A percentile compares a stretch with the other conserved stretches of the same genome.
phyloP scores from a whole-genome alignment of 1,140 invertebrate species.

The Drosophila bipectinata region DNA sequence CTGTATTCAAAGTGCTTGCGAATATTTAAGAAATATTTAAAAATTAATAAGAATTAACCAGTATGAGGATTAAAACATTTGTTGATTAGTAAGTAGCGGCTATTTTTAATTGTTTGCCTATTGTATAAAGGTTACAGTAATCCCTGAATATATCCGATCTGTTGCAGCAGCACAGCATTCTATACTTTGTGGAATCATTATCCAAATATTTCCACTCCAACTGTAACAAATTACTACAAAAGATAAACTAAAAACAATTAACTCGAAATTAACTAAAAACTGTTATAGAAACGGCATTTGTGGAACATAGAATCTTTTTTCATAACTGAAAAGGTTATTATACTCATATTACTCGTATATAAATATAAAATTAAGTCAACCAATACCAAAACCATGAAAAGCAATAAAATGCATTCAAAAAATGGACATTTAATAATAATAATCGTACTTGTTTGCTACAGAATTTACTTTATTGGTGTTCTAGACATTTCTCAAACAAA shows the following conservation, averaged over 20 bases:
- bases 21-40: slow-evolving; percentile 76
- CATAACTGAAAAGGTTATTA: slow-evolving; percentile 34
- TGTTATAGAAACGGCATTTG: slow-evolving; percentile 57
- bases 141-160: slow-evolving; percentile 27
- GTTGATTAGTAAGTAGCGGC: slow-evolving; percentile 74
- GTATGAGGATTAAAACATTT: slow-evolving; percentile 45
- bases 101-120: slow-evolving; percentile 62
- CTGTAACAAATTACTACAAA: slow-evolving; percentile 62
- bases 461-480: slow-evolving; percentile 59
- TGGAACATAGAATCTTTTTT: slow-evolving; percentile 43
- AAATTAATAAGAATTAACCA: slow-evolving; percentile 34
- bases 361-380: slow-evolving; percentile 30
- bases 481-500: slow-evolving; percentile 45
- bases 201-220: slow-evolving; percentile 45
- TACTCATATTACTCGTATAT: slow-evolving; percentile 45
- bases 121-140: slow-evolving; percentile 23
- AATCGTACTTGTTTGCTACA: slow-evolving; percentile 35
- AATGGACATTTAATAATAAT: slow-evolving; percentile 28
- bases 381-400: slow-evolving; percentile 28
- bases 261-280: slow-evolving; percentile 58
- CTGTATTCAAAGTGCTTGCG: slow-evolving; percentile 73
- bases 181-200: slow-evolving; percentile 44
- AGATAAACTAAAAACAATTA: slow-evolving; percentile 1
- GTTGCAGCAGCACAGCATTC: slow-evolving; percentile 50
- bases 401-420: slow-evolving; percentile 48